Base-by-base conservation (phyloP, 2,888 invertebrate species). In the Creontiades dilutus region DNA sequence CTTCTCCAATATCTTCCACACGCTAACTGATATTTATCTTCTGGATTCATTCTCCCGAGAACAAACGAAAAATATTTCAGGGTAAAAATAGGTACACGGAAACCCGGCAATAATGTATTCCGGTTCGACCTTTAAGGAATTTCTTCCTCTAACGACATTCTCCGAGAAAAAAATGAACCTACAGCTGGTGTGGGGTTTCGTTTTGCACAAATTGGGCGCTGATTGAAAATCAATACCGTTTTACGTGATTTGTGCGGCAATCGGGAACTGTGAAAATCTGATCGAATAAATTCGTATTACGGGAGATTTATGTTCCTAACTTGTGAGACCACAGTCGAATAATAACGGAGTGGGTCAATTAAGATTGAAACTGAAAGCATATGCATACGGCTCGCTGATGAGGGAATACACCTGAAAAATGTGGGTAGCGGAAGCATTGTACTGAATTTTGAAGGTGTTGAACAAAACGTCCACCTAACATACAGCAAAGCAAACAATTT, bases 211-310 rank as follows among this genome's bases (percentile, higher is more conserved):
- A 68, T 68, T 68, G 68, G 27, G 68, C 23, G 68, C 19, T 68
- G 52, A 52, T 52, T 52, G 68, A 68, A 68, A 68, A 68, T 68
- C 68, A 11, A 68, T 68, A 12, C 12, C 9, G 68, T 68, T 52
- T 23, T 9, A 68, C 27, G 7, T 68, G 68, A 68, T 68, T 27
- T 68, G 68, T n/a, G 1, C 16, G 57, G 57, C 16, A 14, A n/a
- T 7, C 2, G n/a, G 5, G 37, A 57, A 16, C 57, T n/a, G 16
- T n/a, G 57, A 57, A 57, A 57, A 16, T 7, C n/a, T 57, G 16
- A n/a, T 2, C 14, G n/a, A 16, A 14, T 57, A 57, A 57, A 16
- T 57, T 57, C 3, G 37, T 37, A 37, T 37, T 37, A 37, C 37
- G 37, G 37, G 37, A 37, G 37, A 37, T 37, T 37, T 37, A 37